These are phyloP conservation scores for Nomada hirtipes DNA, from an alignment of 2,888 invertebrate genomes.

Conservation along the genomic window DNA sequence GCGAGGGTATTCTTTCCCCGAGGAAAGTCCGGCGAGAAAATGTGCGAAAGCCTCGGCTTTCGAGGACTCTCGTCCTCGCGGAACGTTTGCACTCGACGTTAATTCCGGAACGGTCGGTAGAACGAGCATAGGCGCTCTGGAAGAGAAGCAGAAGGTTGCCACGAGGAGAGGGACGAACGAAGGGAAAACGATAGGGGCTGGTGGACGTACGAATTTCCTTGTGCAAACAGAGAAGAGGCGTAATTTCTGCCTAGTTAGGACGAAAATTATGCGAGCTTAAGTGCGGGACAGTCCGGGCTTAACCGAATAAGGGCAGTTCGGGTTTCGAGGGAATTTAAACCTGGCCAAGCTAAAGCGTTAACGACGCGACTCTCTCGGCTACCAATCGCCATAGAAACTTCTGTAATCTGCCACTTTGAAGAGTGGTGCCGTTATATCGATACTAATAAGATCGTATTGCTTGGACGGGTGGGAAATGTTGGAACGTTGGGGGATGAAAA, in stretches of 20 bases:
- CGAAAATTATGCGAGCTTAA: slow-evolving; percentile 81
- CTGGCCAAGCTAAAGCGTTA: slow-evolving; percentile 57
- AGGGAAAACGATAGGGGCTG: slow-evolving; percentile 28
- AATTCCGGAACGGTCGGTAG: slow-evolving; percentile 52
- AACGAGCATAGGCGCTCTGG: slow-evolving; percentile 17
- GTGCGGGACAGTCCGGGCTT: slow-evolving; percentile 77
- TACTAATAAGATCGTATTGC: neutral
- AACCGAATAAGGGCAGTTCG: slow-evolving; percentile 75
- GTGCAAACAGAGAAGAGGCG: slow-evolving; percentile 72
- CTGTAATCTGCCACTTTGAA: slow-evolving; percentile 25
- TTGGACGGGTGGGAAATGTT: neutral
- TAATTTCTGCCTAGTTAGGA: slow-evolving; percentile 78
- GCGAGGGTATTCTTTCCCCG: slow-evolving; percentile 40
- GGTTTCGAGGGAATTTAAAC: slow-evolving; percentile 52
- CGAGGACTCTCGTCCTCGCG: slow-evolving; percentile 47
- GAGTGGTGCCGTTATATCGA: slow-evolving; percentile 33
- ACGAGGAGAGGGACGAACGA: neutral
- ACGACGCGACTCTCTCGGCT: slow-evolving; percentile 62
- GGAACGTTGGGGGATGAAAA: slow-evolving; percentile 16
- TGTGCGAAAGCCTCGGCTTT: slow-evolving; percentile 55
- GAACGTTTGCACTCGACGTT: slow-evolving; percentile 65
- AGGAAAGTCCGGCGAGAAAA: slow-evolving; percentile 55
- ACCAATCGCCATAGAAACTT: slow-evolving; percentile 44
- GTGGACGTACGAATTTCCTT: slow-evolving; percentile 71
- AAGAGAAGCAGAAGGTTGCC: slow-evolving; percentile 25